Base-by-base conservation (phyloP, 64 coral and sea anemone species). In the Dendronephthya gigantea region DNA sequence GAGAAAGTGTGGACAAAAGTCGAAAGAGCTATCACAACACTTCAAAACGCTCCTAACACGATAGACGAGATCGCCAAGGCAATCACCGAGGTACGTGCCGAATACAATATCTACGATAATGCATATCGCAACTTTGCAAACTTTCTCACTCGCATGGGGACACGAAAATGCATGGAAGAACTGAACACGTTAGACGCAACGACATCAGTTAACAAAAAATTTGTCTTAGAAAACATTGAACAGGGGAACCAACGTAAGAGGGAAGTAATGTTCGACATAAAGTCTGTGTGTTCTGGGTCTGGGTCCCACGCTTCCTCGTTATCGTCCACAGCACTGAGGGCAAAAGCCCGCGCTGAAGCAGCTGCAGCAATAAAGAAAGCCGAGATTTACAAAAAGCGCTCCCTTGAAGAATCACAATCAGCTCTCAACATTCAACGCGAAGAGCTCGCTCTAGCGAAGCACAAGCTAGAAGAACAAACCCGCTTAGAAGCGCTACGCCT, bases 371-470 rank as follows among this genome's bases (percentile, higher is more conserved):
- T 25, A 31, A 70, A 70, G 23, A 70, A 70, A n/a, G 66, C 66
- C 6, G 66, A 70, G 23, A 6, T 70, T 6, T n/a, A 70, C 66
- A 31, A 70, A 70, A 50, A 50, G 25, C 66, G 66, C 29, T 70
- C 66, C 66, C 29, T 70, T n/a, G 66, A 9, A 19, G 66, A 70
- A 70, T 70, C 66, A 70, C 66, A 70, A 70, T 70, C 66, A 19
- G 66, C 66, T n/a, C 66, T 70, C 29, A n/a, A 9, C 23, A 70
- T 70, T n/a, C 66, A 70, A 9, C 23, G 66, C 29, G 66, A 70
- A 9, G 66, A 70, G 29, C 66, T 70, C 29, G 66, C 66, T n/a
- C 25, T 70, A 70, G 66, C 66, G 25, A 19, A 70, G 66, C 66
- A n/a, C 66, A 70, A 70, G 25, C 66, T 9, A 9, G 8, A n/a